phyloP scores from a whole-genome alignment of 2,888 invertebrate species.

The Acronicta leporina region DNA sequence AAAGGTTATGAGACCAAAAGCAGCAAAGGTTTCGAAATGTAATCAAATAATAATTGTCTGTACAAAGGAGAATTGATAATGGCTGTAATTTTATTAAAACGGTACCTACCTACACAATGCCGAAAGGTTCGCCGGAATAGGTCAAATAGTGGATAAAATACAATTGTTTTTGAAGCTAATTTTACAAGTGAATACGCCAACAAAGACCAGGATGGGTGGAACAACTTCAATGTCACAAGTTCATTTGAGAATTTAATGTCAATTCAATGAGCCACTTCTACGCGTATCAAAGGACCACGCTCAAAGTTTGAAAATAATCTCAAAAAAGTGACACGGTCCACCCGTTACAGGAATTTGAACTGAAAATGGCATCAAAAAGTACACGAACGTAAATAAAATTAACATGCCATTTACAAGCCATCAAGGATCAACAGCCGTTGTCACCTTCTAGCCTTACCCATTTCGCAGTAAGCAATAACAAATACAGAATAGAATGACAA shows the following conservation, averaged over 20 bases:
- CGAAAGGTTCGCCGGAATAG: slow-evolving; percentile 6
- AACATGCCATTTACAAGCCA: background rate
- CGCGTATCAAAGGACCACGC: slow-evolving; percentile 17
- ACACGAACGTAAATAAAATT: background rate
- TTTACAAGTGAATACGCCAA: too few species aligned
- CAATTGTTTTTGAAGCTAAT: too few species aligned
- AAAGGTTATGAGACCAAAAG: slow-evolving; percentile 1
- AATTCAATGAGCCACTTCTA: slow-evolving; percentile 23
- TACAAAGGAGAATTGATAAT: slow-evolving; percentile 2
- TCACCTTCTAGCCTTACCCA: slow-evolving; percentile 22
- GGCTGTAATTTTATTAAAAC: background rate
- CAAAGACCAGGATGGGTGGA: too few species aligned
- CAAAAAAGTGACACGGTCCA: too few species aligned
- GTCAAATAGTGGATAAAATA: background rate
- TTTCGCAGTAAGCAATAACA: slow-evolving; percentile 43
- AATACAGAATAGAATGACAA: slow-evolving; percentile 33
- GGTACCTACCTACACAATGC: background rate
- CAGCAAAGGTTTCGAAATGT: background rate
- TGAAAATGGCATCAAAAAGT: too few species aligned
- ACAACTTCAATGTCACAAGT: too few species aligned
- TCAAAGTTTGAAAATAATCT: too few species aligned
- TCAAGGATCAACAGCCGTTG: slow-evolving; percentile 9
- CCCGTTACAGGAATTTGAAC: too few species aligned
- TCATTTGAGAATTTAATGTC: slow-evolving; percentile 29
- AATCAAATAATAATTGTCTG: background rate